Base-by-base conservation (phyloP, 2,888 invertebrate genomes). In the Sarcophaga rosellei region DNA sequence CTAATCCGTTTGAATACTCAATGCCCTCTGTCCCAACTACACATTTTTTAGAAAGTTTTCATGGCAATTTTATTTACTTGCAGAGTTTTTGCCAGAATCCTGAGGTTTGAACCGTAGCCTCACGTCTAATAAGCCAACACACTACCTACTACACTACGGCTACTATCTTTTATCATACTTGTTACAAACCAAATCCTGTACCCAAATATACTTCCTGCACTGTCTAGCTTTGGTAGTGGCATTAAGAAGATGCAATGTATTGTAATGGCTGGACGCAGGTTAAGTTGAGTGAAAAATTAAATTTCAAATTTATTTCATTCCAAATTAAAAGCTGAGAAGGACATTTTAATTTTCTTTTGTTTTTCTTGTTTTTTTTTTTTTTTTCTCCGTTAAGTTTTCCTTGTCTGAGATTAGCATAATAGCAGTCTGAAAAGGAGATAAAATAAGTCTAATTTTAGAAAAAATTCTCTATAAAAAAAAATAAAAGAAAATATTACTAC, bases 281-380 rank as follows among this genome's bases (percentile, higher is more conserved):
- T 88, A 87, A 88, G 87, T 88, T 88, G 88, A 88, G 87, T 88
- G 88, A 88, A 87, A 88, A 88, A 88, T 88, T 88, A 88, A 88
- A 88, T 88, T 88, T 86, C 72, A 87, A 88, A 88, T 88, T 88
- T 88, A 88, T 88, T 84, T 81, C 85, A 81, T 84, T 87, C 80
- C 73, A 87, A 87, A 87, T 87, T 86, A 87, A 88, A 88, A 88
- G 82, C 80, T 86, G 81, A 78, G 53, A 25, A 80, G 45, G 61
- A 69, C 47, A 68, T 81, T 77, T 61, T 66, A n/a, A 68, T 81
- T 77, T 61, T 66, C 15, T 44, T 23, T 47, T 35, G 59, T 35
- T 20, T 17, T 59, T 72, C 35, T 4, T 53, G n/a, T 57, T 57
- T 82, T 68, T 44, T 53, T n/a, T n/a, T n/a, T n/a, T n/a, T 21